These are phyloP conservation scores for Amiota mariae DNA, from an alignment of 2,888 invertebrate species.

Conservation along the genomic window DNA sequence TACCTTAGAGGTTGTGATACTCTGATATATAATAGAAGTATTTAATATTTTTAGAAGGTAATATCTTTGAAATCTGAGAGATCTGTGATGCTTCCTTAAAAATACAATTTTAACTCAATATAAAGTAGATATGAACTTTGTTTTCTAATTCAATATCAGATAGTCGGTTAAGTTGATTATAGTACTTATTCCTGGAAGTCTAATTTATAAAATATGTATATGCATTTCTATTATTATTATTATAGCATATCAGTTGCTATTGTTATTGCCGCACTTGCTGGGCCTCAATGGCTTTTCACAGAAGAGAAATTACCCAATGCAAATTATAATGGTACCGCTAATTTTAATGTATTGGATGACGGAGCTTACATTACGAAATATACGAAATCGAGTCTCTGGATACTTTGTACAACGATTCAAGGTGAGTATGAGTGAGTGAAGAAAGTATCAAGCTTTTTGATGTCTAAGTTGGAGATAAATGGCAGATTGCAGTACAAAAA, in stretches of 20 bases:
- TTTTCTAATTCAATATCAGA: no score
- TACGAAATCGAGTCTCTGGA: conserved; percentile 74
- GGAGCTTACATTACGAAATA: conserved; percentile 72
- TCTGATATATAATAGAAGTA: no score
- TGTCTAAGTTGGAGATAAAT: no score
- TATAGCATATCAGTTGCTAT: conserved; percentile 73
- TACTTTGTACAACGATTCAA: conserved; percentile 70
- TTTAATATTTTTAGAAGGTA: no score
- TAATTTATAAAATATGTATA: conserved; percentile 4
- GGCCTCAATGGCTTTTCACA: conserved; percentile 86
- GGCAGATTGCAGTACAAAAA: no score
- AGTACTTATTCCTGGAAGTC: background rate
- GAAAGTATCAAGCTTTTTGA: no score
- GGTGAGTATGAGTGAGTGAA: no score
- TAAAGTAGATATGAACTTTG: no score
- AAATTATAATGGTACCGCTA: conserved; percentile 82
- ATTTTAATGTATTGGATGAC: conserved; percentile 71
- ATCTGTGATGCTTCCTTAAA: no score
- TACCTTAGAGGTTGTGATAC: no score
- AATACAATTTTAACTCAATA: no score
- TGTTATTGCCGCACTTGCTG: conserved; percentile 73
- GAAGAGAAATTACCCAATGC: conserved; percentile 89
- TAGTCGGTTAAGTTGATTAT: conserved; percentile 24
- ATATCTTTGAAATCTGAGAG: no score
- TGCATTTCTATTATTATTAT: conserved; percentile 31